A percentile compares a stretch with the other conserved stretches of the same genome.
These are phyloP conservation scores for Ptilorrhoa leucosticta DNA, from an alignment of 2,113 vertebrate genomes.

Conservation along the genomic window DNA sequence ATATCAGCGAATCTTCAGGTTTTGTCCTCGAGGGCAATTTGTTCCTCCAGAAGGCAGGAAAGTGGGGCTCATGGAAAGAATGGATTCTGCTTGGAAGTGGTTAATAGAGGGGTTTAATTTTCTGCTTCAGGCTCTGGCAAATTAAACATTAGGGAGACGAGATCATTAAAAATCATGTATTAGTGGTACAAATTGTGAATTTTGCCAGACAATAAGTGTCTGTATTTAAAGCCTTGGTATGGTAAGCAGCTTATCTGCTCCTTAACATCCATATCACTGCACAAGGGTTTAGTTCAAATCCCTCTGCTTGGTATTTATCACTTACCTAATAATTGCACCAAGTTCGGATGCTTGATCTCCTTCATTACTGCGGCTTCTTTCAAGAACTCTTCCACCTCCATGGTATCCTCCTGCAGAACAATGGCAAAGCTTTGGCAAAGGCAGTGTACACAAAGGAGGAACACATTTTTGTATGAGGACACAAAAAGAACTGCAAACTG, in stretches of 20 bases:
- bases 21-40: not conserved
- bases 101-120: slow-evolving; percentile 15
- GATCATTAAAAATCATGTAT: slow-evolving; percentile 32
- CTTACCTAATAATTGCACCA: slow-evolving; percentile 95
- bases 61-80: not conserved
- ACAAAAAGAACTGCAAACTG: not conserved
- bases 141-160: not conserved
- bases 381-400: slow-evolving; percentile 98
- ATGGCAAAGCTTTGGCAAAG: not conserved
- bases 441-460: not conserved
- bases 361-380: slow-evolving; percentile 98
- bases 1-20: not conserved
- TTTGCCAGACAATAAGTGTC: slow-evolving; percentile 24
- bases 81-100: not conserved
- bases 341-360: slow-evolving; percentile 97
- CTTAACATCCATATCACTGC: not conserved
- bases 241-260: slow-evolving; percentile 34
- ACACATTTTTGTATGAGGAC: not conserved
- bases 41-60: not conserved
- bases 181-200: slow-evolving; percentile 8
- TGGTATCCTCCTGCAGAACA: slow-evolving; percentile 91
- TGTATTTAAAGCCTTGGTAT: not conserved
- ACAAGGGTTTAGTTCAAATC: not conserved
- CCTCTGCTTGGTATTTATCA: slow-evolving; percentile 13
- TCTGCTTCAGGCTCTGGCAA: slow-evolving; percentile 12